Evolutionary conservation across 2,888 invertebrate genomes (phyloP).

Genomic region (Stenodera caucasica): DNA sequence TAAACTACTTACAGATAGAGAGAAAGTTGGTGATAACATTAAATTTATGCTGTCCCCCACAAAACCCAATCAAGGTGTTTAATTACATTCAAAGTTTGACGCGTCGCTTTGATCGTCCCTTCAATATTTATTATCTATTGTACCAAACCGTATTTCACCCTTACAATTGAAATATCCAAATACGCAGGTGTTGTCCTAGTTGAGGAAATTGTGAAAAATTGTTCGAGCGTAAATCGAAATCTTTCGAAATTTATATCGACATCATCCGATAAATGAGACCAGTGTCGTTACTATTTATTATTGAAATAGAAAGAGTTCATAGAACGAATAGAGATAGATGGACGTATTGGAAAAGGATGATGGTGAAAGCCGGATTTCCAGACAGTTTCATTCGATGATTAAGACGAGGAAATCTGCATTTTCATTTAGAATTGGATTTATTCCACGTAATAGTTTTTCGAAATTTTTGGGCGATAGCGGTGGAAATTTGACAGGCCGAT

Average conservation of each 20-base stretch:
- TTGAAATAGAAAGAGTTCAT: not conserved
- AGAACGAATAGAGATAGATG: not conserved
- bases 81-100: constrained; percentile 19
- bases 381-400: not conserved
- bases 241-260: not conserved
- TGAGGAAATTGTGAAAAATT: not conserved
- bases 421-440: not conserved
- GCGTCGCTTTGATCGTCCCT: not conserved
- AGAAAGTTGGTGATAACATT: not conserved
- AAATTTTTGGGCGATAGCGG: not conserved
- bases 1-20: not conserved
- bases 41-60: constrained; percentile 13
- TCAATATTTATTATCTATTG: not conserved
- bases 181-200: not conserved
- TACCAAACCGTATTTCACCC: too few species aligned
- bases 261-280: not conserved
- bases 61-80: constrained; percentile 22
- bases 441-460: not conserved
- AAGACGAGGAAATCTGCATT: not conserved
- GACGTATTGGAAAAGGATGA: not conserved
- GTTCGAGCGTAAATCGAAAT: not conserved
- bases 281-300: not conserved
- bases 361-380: not conserved
- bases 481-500: not conserved
- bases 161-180: too few species aligned